Conservation (phyloP, 1,140 invertebrate genomes). For the Calliphora vicina region DNA sequence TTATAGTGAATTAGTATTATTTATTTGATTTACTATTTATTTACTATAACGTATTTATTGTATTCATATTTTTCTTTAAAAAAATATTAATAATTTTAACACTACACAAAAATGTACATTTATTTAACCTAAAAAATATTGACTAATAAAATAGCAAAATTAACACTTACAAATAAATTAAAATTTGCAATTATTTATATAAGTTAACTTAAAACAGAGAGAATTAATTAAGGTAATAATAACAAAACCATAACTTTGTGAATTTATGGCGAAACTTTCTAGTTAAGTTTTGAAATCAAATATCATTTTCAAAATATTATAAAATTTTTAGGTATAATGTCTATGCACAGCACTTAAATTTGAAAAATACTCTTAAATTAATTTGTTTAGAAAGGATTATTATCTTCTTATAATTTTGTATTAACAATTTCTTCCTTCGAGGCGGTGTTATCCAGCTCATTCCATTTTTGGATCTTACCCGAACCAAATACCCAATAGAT, state of each 20-base stretch:
- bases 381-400: neutral
- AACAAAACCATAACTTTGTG: no score
- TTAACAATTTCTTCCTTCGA: slow-evolving; percentile 53
- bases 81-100: neutral
- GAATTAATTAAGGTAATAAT: neutral
- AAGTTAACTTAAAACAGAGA: neutral
- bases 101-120: neutral
- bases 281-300: no score
- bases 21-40: neutral
- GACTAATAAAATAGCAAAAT: neutral
- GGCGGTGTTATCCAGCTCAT: slow-evolving; percentile 62
- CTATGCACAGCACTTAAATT: neutral
- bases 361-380: neutral
- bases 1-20: neutral
- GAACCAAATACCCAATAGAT: slow-evolving; percentile 75
- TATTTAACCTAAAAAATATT: neutral
- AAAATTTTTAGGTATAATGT: neutral
- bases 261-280: neutral
- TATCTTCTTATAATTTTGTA: slow-evolving; percentile 55
- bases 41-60: neutral
- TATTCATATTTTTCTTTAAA: neutral
- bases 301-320: neutral
- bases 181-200: neutral
- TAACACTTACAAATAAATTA: neutral
- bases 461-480: slow-evolving; percentile 73